Evolutionary conservation across 2,113 vertebrate species (phyloP).

Genomic region (Progne subis): DNA sequence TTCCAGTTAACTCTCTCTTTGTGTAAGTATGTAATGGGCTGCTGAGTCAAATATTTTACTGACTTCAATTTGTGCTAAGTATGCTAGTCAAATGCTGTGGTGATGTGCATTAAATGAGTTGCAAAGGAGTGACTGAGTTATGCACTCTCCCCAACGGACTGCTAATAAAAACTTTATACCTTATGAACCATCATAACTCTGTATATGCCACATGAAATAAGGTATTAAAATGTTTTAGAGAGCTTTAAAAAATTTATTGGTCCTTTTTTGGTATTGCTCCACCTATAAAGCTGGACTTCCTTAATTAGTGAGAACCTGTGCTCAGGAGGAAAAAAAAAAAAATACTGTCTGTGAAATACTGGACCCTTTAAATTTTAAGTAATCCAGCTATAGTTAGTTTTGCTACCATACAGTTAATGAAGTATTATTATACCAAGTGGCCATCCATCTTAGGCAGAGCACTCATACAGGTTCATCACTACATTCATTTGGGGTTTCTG

Average conservation of each 20-base stretch:
- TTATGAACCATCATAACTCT: constrained; percentile 45
- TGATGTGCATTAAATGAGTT: constrained; percentile 36
- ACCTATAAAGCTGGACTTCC: constrained; percentile 45
- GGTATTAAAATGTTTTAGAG: constrained; percentile 63
- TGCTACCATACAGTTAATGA: not conserved
- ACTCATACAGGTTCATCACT: not conserved
- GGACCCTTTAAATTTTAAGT: constrained; percentile 2
- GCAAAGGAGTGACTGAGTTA: constrained; percentile 37
- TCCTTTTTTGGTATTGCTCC: constrained; percentile 35
- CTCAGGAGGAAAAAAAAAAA: not conserved
- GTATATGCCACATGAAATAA: constrained; percentile 55
- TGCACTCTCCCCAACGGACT: constrained; percentile 12
- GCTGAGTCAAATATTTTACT: constrained; percentile 40
- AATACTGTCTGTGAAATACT: not conserved
- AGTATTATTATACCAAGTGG: not conserved
- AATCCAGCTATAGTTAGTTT: not conserved
- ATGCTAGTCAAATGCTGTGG: not conserved
- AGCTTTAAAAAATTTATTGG: constrained; percentile 55
- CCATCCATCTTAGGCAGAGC: not conserved
- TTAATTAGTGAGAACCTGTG: constrained; percentile 39
- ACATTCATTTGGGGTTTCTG: not conserved
- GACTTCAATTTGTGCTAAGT: constrained; percentile 13
- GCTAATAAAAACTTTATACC: constrained; percentile 58
- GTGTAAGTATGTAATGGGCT: not conserved
- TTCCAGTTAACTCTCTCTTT: constrained; percentile 35